Evolutionary conservation across 2,888 invertebrate species (phyloP).

Genomic region (Oscheius sp.): DNA sequence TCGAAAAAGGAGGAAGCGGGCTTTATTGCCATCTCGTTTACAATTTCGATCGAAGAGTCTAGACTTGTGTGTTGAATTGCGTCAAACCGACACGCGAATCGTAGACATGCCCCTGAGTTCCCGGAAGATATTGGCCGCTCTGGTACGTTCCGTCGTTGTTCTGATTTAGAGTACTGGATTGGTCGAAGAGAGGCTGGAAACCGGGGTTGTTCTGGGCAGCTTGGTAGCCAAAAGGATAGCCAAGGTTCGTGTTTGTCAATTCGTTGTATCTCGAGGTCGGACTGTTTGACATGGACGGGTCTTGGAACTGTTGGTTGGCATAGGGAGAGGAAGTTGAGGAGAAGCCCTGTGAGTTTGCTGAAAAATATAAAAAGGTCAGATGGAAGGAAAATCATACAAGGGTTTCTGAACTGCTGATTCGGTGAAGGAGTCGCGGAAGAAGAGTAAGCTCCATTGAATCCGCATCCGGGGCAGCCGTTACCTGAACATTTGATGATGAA

Average conservation of each 20-base stretch:
- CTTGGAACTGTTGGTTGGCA: constrained; percentile 10
- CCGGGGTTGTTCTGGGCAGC: background rate
- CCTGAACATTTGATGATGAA: too few relatives aligned
- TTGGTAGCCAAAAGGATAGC: constrained; percentile 11
- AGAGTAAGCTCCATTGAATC: too few relatives aligned
- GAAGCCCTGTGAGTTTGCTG: constrained; percentile 5
- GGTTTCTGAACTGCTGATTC: constrained; percentile 11
- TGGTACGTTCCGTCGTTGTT: constrained; percentile 16
- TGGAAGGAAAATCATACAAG: background rate
- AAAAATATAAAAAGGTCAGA: too few relatives aligned
- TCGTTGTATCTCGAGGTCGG: constrained; percentile 18
- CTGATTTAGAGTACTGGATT: background rate
- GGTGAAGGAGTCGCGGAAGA: background rate
- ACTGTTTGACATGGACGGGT: constrained; percentile 1
- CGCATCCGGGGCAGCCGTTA: too few relatives aligned
- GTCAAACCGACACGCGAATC: constrained; percentile 18
- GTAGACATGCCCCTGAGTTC: constrained; percentile 12
- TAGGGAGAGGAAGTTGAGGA: background rate
- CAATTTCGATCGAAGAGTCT: constrained; percentile 1
- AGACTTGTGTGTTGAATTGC: constrained; percentile 14
- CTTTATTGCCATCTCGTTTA: constrained; percentile 4
- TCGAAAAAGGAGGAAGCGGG: background rate
- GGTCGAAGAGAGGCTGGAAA: constrained; percentile 18
- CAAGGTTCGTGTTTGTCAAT: constrained; percentile 22
- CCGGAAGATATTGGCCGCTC: constrained; percentile 26